A percentile compares a stretch with the other conserved stretches of the same genome.
phyloP scores from a whole-genome alignment of 2,113 vertebrate genomes.

The human region DNA sequence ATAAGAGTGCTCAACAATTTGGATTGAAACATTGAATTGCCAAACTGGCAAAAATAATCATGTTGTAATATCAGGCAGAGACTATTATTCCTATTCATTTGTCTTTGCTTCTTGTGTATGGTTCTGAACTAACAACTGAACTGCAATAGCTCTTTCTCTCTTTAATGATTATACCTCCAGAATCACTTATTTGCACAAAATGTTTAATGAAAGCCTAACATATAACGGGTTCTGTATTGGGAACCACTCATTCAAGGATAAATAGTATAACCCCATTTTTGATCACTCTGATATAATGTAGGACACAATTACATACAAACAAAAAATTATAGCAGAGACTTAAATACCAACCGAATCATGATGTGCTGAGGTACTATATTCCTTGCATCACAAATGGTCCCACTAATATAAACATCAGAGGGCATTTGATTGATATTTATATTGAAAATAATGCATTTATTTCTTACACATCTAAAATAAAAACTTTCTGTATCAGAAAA shows the following conservation, averaged over 20 bases:
- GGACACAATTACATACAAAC: not conserved
- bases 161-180: not conserved
- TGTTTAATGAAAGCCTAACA: not conserved
- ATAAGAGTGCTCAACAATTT: not conserved
- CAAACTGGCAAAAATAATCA: not conserved
- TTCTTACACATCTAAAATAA: not conserved
- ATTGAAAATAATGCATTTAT: not conserved
- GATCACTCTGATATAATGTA: not conserved
- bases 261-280: not conserved
- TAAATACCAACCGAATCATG: not conserved
- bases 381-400: not conserved
- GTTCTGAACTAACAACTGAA: slow-evolving; percentile 31
- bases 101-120: not conserved
- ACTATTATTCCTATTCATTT: not conserved
- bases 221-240: not conserved
- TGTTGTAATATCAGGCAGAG: not conserved
- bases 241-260: not conserved
- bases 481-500: not conserved
- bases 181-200: not conserved
- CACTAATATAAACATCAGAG: not conserved
- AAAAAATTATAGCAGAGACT: not conserved
- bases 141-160: not conserved
- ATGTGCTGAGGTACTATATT: not conserved
- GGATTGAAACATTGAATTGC: not conserved
- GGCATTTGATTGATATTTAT: not conserved